A percentile compares a stretch with the other conserved stretches of the same genome.
These are phyloP conservation scores for Glomeris marginata DNA, from an alignment of 2,888 invertebrate genomes.

Conservation along the genomic window DNA sequence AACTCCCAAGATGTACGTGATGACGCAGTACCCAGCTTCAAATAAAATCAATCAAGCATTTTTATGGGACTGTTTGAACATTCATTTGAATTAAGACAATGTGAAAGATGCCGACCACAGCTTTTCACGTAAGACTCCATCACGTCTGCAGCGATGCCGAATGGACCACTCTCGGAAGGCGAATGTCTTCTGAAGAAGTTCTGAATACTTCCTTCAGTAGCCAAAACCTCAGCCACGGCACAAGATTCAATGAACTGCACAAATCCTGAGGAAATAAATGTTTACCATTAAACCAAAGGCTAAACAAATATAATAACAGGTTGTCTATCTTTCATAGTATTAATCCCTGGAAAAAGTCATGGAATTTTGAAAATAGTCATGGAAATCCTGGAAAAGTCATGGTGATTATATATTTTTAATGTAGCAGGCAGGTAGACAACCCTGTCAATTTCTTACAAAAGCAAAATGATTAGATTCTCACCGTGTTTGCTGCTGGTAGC, in stretches of 20 bases:
- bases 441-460: neutral
- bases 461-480: conserved; percentile 19
- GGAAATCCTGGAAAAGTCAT: too few species aligned
- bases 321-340: too few species aligned
- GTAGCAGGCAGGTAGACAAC: too few species aligned
- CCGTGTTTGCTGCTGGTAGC: conserved; percentile 91
- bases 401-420: too few species aligned
- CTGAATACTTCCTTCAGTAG: conserved; percentile 73
- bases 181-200: conserved; percentile 84
- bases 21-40: conserved; percentile 87
- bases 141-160: conserved; percentile 79
- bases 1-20: conserved; percentile 92
- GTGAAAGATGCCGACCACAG: conserved; percentile 43
- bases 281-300: neutral
- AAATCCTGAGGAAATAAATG: conserved; percentile 42
- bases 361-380: too few species aligned
- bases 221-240: conserved; percentile 80
- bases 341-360: too few species aligned
- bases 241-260: conserved; percentile 88
- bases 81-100: neutral
- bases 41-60: conserved; percentile 13
- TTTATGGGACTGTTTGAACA: neutral
- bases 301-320: neutral
- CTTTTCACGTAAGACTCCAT: conserved; percentile 96
- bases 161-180: conserved; percentile 72